Base-by-base conservation (phyloP, 2,888 invertebrate genomes). In the Dicyrtoma fusca region DNA sequence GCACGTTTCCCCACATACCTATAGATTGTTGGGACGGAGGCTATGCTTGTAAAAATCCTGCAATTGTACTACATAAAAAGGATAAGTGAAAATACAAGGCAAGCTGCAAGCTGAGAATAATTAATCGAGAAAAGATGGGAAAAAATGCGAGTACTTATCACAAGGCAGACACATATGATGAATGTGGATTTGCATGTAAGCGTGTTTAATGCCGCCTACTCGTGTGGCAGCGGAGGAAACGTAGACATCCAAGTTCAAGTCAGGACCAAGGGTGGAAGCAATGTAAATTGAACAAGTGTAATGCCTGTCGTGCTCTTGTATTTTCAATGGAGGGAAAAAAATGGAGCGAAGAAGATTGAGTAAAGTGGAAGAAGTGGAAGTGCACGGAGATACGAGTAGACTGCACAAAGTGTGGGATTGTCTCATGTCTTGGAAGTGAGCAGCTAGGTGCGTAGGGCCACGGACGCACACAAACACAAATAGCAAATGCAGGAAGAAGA, bases 111-210 rank as follows among this genome's bases (percentile, higher is more conserved):
- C 5, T 59, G 25, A 5, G 34, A 26, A 59, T 59, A 59, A 59
- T 59, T 59, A 59, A 59, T 59, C 34, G 25, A 17, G 34, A 59
- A 21, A 55, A 49, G 49, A 17, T 6, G 49, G 13, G 13, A 57
- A n/a, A 57, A 21, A 25, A 53, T 19, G 19, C 17, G 11, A 1
- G 23, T 57, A 57, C 21, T 57, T 57, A 57, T 57, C 57, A 57
- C 25, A 57, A 53, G 53, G 19, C 49, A 49, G 49, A 49, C 49
- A 49, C 17, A 49, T 49, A 57, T 57, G 57, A 34, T 25, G 57
- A 57, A n/a, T 25, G 23, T 57, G 57, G 26, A 57, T 57, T 57
- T 57, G 57, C 57, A 57, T 57, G 23, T 57, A 57, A 21, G 57
- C 57, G 57, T 57, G 57, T 57, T 57, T 57, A 57, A 57, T 57